A percentile compares a stretch with the other conserved stretches of the same genome.
Conservation (phyloP, 2,113 vertebrate species). For the Astatotilapia flaviijosephi region DNA sequence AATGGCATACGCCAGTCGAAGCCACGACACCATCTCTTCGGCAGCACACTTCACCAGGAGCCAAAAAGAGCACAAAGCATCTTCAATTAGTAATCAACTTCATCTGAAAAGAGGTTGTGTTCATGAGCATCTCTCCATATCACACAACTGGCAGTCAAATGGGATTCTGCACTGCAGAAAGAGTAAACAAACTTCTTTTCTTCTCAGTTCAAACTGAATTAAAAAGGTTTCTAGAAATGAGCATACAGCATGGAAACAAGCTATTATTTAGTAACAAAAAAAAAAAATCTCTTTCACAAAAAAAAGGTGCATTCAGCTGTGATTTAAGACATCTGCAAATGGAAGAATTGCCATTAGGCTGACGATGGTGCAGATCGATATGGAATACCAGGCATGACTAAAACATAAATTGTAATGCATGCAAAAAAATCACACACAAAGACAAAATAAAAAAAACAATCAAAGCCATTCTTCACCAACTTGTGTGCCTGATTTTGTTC, state of each 20-base stretch:
- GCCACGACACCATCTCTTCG: slow-evolving; percentile 16
- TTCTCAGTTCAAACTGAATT: slow-evolving; percentile 38
- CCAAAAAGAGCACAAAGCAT: slow-evolving; percentile 45
- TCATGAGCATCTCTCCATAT: slow-evolving; percentile 3
- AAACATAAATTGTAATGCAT: slow-evolving; percentile 22
- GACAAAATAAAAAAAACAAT: slow-evolving; percentile 1
- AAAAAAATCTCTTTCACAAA: slow-evolving; percentile 38
- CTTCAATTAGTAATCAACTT: slow-evolving; percentile 19
- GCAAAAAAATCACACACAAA: slow-evolving; percentile 11
- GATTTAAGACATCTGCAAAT: slow-evolving; percentile 36
- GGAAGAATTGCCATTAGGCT: slow-evolving; percentile 6
- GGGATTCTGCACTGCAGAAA: slow-evolving; percentile 62
- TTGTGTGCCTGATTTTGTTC: background rate
- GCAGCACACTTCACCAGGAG: slow-evolving; percentile 30
- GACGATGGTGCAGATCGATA: background rate
- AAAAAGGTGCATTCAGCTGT: slow-evolving; percentile 57
- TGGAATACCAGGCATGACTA: slow-evolving; percentile 10
- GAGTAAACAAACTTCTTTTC: slow-evolving; percentile 37
- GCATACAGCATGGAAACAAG: slow-evolving; percentile 30
- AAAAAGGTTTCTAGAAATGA: background rate
- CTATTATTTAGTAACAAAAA: slow-evolving; percentile 7
- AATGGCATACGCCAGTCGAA: slow-evolving; percentile 44
- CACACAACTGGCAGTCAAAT: slow-evolving; percentile 42
- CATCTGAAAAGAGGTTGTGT: slow-evolving; percentile 26
- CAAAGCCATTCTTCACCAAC: slow-evolving; percentile 24